Base-by-base conservation (phyloP, 2,113 vertebrate genomes). In the Hassar affinis region DNA sequence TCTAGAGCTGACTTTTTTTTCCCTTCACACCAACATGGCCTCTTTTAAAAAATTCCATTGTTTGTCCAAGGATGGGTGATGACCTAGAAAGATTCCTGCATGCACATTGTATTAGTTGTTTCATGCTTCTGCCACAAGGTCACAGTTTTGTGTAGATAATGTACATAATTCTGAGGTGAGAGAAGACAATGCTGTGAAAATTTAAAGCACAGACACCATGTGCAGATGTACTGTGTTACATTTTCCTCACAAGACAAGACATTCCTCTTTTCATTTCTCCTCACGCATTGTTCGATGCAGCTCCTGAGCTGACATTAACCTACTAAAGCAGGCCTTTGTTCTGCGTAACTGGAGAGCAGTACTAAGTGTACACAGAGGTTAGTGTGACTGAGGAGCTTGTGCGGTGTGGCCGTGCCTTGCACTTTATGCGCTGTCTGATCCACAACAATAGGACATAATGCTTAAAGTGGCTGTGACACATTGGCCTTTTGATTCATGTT, bases 251-350 rank as follows among this genome's bases (percentile, higher is more conserved):
- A 84, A 86, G 89, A 88, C 90, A 90, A 85, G 79, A 88, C 90
- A 90, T 93, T 92, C 90, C 88, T 93, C 88, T 89, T 91, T 89
- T 88, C 25, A 51, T 85, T 87, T 75, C n/a, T 17, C 8, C 47
- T 80, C 84, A 82, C 80, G 75, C 85, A 91, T 92, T 93, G 92
- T 93, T 92, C 85, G 76, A 30, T 25, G 59, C 86, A 75, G 88
- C 87, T 93, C 89, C 91, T 88, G 90, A 89, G 88, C 91, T 91
- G 91, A 93, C 92, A 91, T 92, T 92, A 93, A 93, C 92, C 92
- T 89, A 92, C 88, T 90, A 93, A 92, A 91, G 86, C 91, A 89
- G 68, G 87, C 90, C 90, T 93, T 94, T 94, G 92, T 94, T 91
- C 89, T 64, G 84, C 74, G 93, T 94, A 93, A 93, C 88, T 57